Conservation (phyloP, 2,113 vertebrate species). For the Grammomys surdaster region DNA sequence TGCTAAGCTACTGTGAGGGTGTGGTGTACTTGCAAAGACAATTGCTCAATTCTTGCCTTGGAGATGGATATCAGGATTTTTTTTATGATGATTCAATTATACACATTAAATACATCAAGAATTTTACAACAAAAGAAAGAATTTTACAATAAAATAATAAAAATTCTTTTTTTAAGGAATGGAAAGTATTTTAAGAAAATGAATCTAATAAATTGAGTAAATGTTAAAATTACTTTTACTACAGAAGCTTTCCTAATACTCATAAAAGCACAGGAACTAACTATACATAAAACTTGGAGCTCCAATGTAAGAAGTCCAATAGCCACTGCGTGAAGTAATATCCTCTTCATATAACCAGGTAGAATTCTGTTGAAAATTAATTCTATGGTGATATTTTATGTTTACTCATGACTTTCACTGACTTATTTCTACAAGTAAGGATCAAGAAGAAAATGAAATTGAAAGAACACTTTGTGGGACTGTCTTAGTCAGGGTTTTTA, state of each 20-base stretch:
- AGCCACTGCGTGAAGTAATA: neutral
- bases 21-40: neutral
- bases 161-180: slow-evolving; percentile 11
- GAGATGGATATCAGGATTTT: neutral
- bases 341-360: neutral
- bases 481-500: too few relatives aligned
- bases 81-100: neutral
- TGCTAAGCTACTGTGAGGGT: neutral
- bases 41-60: neutral
- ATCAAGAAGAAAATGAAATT: slow-evolving; percentile 4
- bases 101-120: neutral
- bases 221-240: neutral
- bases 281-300: neutral
- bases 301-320: slow-evolving; percentile 31
- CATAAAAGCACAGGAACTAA: neutral
- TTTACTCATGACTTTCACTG: neutral
- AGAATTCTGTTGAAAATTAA: slow-evolving; percentile 35
- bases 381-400: neutral
- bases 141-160: neutral
- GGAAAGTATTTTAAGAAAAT: neutral
- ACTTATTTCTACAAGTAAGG: slow-evolving; percentile 19
- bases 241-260: neutral
- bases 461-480: neutral
- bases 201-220: neutral
- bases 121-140: neutral